A percentile compares a stretch with the other conserved stretches of the same genome.
Evolutionary conservation across 2,113 vertebrate genomes (phyloP).

Genomic region (Malurus melanocephalus): DNA sequence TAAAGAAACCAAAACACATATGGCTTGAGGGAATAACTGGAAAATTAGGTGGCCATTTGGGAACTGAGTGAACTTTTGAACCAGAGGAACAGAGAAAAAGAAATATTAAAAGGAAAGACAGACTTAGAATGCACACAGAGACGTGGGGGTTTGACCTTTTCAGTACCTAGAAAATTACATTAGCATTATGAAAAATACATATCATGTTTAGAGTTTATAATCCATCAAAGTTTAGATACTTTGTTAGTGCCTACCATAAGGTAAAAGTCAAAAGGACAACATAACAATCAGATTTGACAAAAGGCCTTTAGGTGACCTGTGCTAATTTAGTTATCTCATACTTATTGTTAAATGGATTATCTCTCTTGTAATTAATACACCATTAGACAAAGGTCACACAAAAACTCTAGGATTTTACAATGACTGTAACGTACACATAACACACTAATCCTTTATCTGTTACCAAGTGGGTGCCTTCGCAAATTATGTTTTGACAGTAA

Average conservation of each 20-base stretch:
- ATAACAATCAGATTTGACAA: constrained; percentile 79
- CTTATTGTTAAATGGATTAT: constrained; percentile 76
- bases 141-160: constrained; percentile 75
- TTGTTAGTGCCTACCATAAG: constrained; percentile 75
- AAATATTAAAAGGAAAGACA: constrained; percentile 80
- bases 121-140: constrained; percentile 78
- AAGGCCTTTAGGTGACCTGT: constrained; percentile 74
- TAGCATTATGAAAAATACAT: constrained; percentile 83
- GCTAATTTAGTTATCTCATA: constrained; percentile 70
- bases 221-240: constrained; percentile 74
- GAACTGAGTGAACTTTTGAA: constrained; percentile 88
- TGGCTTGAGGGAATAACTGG: constrained; percentile 87
- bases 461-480: constrained; percentile 11
- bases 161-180: constrained; percentile 80
- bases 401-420: constrained; percentile 65
- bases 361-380: constrained; percentile 73
- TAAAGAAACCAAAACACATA: constrained; percentile 88
- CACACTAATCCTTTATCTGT: constrained; percentile 33
- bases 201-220: constrained; percentile 77
- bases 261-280: constrained; percentile 80
- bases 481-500: constrained; percentile 39
- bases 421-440: constrained; percentile 37
- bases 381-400: constrained; percentile 66
- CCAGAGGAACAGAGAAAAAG: constrained; percentile 76
- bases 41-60: constrained; percentile 88